Base-by-base conservation (phyloP, 92 coral and sea anemone genomes). In the Phenganax subtilis region DNA sequence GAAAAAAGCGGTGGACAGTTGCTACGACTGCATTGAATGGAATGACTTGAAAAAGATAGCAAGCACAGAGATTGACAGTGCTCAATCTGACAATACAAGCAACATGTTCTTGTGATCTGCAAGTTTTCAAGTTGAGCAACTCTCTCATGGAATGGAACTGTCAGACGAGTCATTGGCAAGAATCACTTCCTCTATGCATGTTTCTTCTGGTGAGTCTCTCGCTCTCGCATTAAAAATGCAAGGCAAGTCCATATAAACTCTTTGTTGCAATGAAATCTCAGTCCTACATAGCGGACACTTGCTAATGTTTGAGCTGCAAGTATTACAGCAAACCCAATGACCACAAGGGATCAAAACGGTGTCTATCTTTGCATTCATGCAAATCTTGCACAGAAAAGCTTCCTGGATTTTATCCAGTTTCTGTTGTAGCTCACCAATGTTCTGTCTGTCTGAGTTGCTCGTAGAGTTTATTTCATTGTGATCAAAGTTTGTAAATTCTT, bases 321-420 rank as follows among this genome's bases (percentile, higher is more conserved):
- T 84, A 29, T 64, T 86, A 75, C 99, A 96, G n/a, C 92, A 92
- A 62, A 91, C 97, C 96, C 92, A 88, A 80, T 96, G 99, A 0
- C 99, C 99, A 87, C 99, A 96, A 0, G 99, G 99, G 56, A 91
- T 88, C 44, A 96, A 92, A 72, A 96, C 99, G 0, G 91, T 87
- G 85, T 88, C 86, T 75, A 96, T 88, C 71, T 87, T 93, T 14
- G 84, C 87, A 80, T 92, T 97, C 99, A 96, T 96, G 86, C 99
- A 96, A 72, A 96, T 91, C 85, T 89, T 91, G 83, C 99, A 96
- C 72, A 89, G 80, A 27, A 96, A 82, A 16, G 93, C 96, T 82
- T 88, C 85, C 71, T 96, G 94, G 84, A 96, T 89, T 25, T 82
- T 90, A 72, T 80, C 75, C 62, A 96, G 81, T 71, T 88, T 86